A percentile compares a stretch with the other conserved stretches of the same genome.
These are phyloP conservation scores for Gonioctena quinquepunctata DNA, from an alignment of 1,140 invertebrate genomes.

Conservation along the genomic window DNA sequence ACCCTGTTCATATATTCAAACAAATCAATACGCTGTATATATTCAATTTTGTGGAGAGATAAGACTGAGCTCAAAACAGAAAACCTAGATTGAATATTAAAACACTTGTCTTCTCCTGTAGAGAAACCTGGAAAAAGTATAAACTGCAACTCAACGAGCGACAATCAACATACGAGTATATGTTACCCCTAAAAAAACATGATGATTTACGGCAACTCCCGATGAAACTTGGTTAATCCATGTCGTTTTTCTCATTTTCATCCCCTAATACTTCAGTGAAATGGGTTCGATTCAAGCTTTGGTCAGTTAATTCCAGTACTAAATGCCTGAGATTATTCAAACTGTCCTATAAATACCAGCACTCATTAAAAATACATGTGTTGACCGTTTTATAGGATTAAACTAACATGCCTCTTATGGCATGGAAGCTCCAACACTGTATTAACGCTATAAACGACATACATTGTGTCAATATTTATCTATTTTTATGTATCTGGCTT, in stretches of 20 bases:
- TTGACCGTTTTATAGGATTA: conserved; percentile 14
- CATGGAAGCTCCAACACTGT: neutral
- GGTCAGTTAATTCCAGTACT: neutral
- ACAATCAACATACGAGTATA: no score
- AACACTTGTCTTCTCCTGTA: no score
- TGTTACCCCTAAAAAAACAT: no score
- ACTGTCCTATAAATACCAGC: conserved; percentile 16
- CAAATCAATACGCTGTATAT: no score
- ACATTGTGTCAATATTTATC: neutral
- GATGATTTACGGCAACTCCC: neutral
- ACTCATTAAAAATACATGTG: conserved; percentile 21
- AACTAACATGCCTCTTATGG: conserved; percentile 14
- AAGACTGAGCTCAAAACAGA: no score
- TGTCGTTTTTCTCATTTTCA: conserved; percentile 19
- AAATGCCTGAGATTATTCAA: conserved; percentile 21
- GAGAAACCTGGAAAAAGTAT: no score
- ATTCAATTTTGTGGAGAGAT: no score
- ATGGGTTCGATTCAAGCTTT: conserved; percentile 8
- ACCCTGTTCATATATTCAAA: no score
- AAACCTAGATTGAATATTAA: no score
- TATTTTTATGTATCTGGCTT: neutral
- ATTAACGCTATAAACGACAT: neutral
- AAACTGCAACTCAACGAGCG: no score
- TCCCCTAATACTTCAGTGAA: conserved; percentile 5
- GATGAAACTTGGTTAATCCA: neutral